phyloP scores from a whole-genome alignment of 2,113 vertebrate species.

The Xiphorhynchus elegans region DNA sequence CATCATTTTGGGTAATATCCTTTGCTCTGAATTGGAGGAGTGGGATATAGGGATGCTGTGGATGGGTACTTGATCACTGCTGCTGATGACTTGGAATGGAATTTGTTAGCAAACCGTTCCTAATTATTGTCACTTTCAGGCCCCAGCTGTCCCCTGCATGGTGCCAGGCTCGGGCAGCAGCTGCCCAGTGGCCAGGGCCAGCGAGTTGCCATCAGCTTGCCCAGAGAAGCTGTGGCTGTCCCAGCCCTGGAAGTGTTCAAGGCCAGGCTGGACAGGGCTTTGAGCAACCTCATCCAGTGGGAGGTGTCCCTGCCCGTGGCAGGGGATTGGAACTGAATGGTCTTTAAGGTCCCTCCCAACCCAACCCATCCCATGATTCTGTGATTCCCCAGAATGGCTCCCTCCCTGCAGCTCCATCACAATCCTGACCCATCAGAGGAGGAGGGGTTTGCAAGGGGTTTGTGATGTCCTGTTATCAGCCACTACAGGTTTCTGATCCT shows the following conservation, averaged over 20 bases:
- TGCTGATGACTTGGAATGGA: neutral
- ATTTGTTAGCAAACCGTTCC: constrained; percentile 16
- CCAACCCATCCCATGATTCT: neutral
- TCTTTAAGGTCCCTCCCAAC: neutral
- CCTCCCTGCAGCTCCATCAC: neutral
- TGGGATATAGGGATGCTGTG: neutral
- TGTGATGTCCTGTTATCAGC: accelerated
- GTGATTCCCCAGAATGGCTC: neutral
- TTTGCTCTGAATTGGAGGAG: accelerated
- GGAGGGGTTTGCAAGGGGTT: neutral
- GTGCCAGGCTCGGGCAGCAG: neutral
- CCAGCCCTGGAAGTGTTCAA: neutral
- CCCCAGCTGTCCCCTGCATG: neutral
- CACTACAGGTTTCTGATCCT: neutral
- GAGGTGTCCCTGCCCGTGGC: neutral
- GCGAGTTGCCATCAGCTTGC: neutral
- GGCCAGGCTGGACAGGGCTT: accelerated
- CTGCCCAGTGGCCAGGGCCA: neutral
- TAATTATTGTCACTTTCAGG: neutral
- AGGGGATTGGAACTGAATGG: neutral
- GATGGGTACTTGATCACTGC: neutral
- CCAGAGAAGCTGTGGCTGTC: neutral
- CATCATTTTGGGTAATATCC: accelerated
- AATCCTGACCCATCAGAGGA: accelerated
- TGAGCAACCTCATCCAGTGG: accelerated